Evolutionary conservation across 2,113 vertebrate species (phyloP).

Genomic region (Talpa occidentalis): DNA sequence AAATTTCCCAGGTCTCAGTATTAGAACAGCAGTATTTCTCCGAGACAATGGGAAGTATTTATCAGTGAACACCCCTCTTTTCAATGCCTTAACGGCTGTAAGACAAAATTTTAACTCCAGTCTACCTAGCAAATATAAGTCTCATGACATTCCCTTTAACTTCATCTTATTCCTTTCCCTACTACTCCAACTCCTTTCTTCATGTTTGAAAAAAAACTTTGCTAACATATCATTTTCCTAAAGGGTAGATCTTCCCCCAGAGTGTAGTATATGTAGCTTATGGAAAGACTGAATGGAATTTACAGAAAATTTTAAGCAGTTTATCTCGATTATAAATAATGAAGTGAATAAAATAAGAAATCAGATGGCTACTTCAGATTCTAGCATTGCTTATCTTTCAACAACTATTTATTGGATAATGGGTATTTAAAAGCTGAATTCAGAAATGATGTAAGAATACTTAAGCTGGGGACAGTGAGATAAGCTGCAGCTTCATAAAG

Average conservation of each 20-base stretch:
- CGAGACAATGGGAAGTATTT: neutral
- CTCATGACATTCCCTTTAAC: neutral
- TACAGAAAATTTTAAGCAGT: neutral
- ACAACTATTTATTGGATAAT: neutral
- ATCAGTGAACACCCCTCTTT: neutral
- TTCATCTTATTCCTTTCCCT: neutral
- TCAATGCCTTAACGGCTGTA: neutral
- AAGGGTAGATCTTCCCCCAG: neutral
- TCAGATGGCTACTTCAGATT: constrained; percentile 45
- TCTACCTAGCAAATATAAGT: constrained; percentile 53
- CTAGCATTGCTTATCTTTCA: constrained; percentile 9
- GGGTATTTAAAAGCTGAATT: constrained; percentile 50
- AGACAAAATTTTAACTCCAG: neutral
- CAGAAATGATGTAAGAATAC: constrained; percentile 8
- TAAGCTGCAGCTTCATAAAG: neutral
- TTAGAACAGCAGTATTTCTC: neutral
- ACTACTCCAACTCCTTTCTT: neutral
- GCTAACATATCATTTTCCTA: constrained; percentile 12
- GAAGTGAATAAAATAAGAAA: constrained; percentile 29
- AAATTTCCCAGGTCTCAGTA: constrained; percentile 1
- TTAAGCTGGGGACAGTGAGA: neutral
- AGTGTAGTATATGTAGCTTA: neutral
- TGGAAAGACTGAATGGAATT: constrained; percentile 27
- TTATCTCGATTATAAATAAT: neutral
- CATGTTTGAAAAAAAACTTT: neutral